These are phyloP conservation scores for Elaphurus davidianus DNA, from an alignment of 2,113 vertebrate genomes.

Conservation along the genomic window DNA sequence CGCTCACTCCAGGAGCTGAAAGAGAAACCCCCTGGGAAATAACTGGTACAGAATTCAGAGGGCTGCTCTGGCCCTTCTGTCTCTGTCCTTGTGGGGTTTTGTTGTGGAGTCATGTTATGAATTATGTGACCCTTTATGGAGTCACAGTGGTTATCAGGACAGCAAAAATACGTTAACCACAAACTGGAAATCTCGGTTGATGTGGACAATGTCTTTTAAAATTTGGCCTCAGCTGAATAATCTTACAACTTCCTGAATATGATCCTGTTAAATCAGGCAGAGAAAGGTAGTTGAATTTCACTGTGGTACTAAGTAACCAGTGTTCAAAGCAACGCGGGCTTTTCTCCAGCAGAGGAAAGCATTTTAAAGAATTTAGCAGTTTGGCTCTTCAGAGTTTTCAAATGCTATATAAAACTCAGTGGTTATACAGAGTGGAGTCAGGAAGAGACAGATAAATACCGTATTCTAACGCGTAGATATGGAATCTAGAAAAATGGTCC, in stretches of 20 bases:
- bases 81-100: neutral
- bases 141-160: neutral
- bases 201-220: neutral
- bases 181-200: neutral
- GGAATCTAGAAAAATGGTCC: neutral
- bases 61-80: neutral
- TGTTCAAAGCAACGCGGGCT: neutral
- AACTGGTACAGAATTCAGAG: neutral
- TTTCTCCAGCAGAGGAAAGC: neutral
- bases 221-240: neutral
- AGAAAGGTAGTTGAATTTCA: neutral
- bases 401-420: neutral
- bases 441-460: neutral
- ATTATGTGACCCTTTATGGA: neutral
- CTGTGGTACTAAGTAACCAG: neutral
- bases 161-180: neutral
- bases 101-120: neutral
- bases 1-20: neutral
- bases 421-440: neutral
- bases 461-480: neutral
- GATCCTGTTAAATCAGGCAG: slow-evolving; percentile 8
- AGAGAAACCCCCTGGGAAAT: neutral
- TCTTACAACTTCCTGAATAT: neutral
- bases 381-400: neutral
- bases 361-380: neutral